Percentiles rank a stretch among this genome's conserved stretches.
Conservation (phyloP, 2,113 vertebrate genomes). For the Sialia sialis region DNA sequence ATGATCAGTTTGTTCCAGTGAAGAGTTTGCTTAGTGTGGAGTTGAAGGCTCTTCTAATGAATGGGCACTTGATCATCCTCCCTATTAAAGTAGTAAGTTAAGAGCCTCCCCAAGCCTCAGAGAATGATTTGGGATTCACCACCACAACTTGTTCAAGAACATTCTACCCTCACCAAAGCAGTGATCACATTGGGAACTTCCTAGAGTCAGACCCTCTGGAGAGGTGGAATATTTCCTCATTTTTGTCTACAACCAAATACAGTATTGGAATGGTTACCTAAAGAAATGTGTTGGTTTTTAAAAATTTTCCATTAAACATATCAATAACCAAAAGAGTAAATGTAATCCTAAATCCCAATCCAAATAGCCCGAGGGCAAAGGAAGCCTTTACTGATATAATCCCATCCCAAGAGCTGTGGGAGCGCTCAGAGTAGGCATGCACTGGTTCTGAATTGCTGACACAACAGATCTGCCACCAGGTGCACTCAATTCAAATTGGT, state of each 20-base stretch:
- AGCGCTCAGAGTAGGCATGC: not conserved
- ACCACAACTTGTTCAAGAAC: not conserved
- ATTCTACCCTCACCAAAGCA: not conserved
- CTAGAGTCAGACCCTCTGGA: not conserved
- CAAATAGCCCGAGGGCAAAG: not conserved
- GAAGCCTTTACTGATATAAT: not conserved
- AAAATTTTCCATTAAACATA: not conserved
- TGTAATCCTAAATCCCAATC: not conserved
- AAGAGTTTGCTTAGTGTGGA: not conserved
- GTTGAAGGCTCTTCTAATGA: not conserved
- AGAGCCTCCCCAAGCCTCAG: not conserved
- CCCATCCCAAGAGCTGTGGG: not conserved
- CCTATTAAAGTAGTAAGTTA: not conserved
- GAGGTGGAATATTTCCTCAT: not conserved
- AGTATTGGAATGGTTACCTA: not conserved
- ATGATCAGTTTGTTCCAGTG: not conserved
- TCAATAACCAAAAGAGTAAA: not conserved
- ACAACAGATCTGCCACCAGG: not conserved
- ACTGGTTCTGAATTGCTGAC: not conserved
- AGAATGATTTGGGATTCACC: not conserved
- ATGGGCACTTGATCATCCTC: not conserved
- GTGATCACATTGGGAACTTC: not conserved
- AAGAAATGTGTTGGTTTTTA: not conserved
- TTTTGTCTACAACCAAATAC: not conserved
- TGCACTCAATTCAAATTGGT: not conserved